Evolutionary conservation across 2,113 vertebrate species (phyloP).

Genomic region (Charina bottae): DNA sequence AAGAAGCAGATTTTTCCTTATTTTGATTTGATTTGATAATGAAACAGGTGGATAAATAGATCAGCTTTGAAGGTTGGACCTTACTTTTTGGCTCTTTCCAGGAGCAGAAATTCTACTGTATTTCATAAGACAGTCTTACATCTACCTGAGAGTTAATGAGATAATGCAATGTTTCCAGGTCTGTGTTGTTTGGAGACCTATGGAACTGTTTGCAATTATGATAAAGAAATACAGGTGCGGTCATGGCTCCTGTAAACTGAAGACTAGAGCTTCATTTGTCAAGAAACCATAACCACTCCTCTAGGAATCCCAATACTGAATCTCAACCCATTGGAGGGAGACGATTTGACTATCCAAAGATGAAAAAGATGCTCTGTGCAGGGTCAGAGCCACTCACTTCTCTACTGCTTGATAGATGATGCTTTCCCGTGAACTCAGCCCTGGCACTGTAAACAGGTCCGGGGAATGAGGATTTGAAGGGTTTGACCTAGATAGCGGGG

Average conservation of each 20-base stretch:
- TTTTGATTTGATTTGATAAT: not conserved
- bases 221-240: not conserved
- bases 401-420: not conserved
- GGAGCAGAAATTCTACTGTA: not conserved
- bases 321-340: not conserved
- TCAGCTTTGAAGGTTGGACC: not conserved
- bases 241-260: not conserved
- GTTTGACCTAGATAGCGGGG: not conserved
- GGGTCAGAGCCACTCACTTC: not conserved
- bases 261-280: not conserved
- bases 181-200: not conserved
- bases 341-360: not conserved
- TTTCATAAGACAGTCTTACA: not conserved
- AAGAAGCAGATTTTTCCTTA: not conserved
- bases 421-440: not conserved
- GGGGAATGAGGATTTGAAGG: not conserved
- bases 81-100: not conserved
- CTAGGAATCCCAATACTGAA: not conserved
- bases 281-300: not conserved
- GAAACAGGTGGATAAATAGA: not conserved
- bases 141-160: not conserved
- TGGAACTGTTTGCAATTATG: not conserved
- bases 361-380: not conserved
- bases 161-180: not conserved
- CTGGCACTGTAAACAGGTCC: not conserved